Evolutionary conservation across 2,797 vertebrate species (phyloP), one percentile per base, ranked within the genome.

Genomic region (Premnoplex brunnescens): DNA sequence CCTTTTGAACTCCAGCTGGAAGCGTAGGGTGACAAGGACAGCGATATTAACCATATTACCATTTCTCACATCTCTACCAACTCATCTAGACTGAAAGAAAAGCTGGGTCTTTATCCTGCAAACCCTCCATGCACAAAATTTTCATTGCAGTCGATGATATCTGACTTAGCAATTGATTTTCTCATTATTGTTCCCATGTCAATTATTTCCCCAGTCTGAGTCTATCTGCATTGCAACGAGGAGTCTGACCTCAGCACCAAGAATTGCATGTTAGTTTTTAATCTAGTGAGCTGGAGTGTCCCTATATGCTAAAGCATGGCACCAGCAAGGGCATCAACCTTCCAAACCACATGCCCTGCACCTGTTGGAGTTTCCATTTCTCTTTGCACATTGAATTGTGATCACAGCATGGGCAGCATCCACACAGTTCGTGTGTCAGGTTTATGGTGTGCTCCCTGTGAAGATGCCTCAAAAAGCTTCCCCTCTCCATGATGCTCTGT

Each of bases 91-190:
- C 89, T 76, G 34, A 94, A 96, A 91, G 79, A 66, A 94, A 95
- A 84, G 41, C 76, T 51, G 41, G 26, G 86, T 79, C 93, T 95
- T 94, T 95, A 94, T 91, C 86, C 81, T 96, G 91, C 56, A 96
- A 84, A 92, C 89, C 75, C 85, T 95, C 59, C 55, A 51, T 34
- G 78, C 52, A 69, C 92, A 64, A 85, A 93, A 89, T 80, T 95
- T 94, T 93, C 81, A 30, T 44, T 93, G 90, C 88, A 87, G 51
- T 97, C 91, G 44, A 94, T 95, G 62, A 44, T 95, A 94, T 96
- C 92, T 96, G 95, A 97, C 79, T 94, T 88, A 17, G 67, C 59
- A 56, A 96, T 96, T 96, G 95, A 96, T 97, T 96, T 96, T 96
- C 91, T 96, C 94, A 91, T 97, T 96, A 95, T 94, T 94, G 91